Evolutionary conservation across 2,888 invertebrate genomes (phyloP).

Genomic region (Mesorhabditis spiculigera): DNA sequence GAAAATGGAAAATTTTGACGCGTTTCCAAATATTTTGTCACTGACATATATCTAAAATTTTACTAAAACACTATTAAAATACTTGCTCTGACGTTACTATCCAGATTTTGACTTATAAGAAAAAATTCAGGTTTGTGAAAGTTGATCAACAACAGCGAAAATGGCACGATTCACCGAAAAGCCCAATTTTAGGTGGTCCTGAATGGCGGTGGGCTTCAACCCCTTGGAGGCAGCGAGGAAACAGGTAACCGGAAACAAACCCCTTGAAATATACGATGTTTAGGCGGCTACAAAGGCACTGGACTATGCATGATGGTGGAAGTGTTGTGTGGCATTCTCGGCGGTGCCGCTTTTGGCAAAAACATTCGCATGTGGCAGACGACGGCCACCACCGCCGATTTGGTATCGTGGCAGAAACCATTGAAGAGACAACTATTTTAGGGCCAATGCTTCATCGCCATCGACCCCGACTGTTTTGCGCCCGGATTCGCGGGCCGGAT

Average conservation of each 20-base stretch:
- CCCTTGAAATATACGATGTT: constrained; percentile 9
- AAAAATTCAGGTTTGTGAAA: too few species aligned
- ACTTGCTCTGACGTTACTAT: too few species aligned
- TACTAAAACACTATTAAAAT: too few species aligned
- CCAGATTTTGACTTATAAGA: too few species aligned
- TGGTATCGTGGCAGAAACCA: constrained; percentile 46
- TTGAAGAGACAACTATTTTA: constrained; percentile 19
- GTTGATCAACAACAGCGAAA: too few species aligned
- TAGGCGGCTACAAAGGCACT: constrained; percentile 79
- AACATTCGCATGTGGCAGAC: constrained; percentile 77
- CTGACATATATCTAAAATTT: too few species aligned
- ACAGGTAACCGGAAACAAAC: constrained; percentile 70
- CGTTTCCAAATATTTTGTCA: too few species aligned
- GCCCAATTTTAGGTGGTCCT: constrained; percentile 45
- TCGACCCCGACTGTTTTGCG: constrained; percentile 58
- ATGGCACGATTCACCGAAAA: neutral
- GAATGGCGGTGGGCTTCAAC: constrained; percentile 60
- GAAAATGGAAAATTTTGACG: too few species aligned
- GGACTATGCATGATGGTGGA: constrained; percentile 83
- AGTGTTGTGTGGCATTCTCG: constrained; percentile 77
- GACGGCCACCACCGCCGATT: constrained; percentile 67
- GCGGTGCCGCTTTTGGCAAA: constrained; percentile 72
- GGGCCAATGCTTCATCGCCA: constrained; percentile 58
- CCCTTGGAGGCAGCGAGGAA: constrained; percentile 62
- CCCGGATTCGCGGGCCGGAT: constrained; percentile 50